Conservation (phyloP, 2,888 invertebrate species). For the Meloe dianella region DNA sequence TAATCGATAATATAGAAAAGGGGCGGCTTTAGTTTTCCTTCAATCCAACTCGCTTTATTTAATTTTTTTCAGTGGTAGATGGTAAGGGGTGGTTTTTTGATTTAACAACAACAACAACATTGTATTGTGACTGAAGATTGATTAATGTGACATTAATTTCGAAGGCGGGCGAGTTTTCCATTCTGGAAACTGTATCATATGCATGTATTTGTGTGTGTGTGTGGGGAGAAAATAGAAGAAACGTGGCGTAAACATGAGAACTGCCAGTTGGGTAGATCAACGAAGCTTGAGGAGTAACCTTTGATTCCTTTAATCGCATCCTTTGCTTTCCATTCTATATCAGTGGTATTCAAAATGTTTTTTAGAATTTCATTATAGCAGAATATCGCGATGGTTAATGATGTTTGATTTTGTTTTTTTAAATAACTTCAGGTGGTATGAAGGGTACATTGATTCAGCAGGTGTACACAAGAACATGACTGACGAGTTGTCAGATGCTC, state of each 20-base stretch:
- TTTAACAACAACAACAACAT: slow-evolving; percentile 43
- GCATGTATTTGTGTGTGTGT: slow-evolving; percentile 36
- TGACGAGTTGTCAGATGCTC: slow-evolving; percentile 13
- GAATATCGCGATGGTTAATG: neutral
- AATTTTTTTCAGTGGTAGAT: neutral
- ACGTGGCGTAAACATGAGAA: slow-evolving; percentile 48
- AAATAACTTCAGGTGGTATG: slow-evolving; percentile 4
- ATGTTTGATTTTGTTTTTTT: neutral
- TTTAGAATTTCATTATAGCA: slow-evolving; percentile 20
- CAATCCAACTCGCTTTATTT: neutral
- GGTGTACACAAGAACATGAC: slow-evolving; percentile 12
- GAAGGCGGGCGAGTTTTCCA: slow-evolving; percentile 50
- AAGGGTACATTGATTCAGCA: slow-evolving; percentile 14
- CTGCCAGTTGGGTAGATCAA: slow-evolving; percentile 48
- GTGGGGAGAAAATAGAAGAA: slow-evolving; percentile 42
- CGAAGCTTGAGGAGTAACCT: slow-evolving; percentile 50
- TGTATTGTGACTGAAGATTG: slow-evolving; percentile 54
- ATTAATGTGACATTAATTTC: slow-evolving; percentile 58
- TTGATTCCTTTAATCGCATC: slow-evolving; percentile 52
- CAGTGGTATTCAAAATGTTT: slow-evolving; percentile 40
- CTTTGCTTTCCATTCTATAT: slow-evolving; percentile 41
- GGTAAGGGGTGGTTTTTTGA: slow-evolving; percentile 44
- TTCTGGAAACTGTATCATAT: slow-evolving; percentile 25
- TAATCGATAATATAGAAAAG: slow-evolving; percentile 38
- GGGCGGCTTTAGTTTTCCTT: slow-evolving; percentile 24